Conservation (phyloP, 2,113 vertebrate species). For the Mustela nigripes region DNA sequence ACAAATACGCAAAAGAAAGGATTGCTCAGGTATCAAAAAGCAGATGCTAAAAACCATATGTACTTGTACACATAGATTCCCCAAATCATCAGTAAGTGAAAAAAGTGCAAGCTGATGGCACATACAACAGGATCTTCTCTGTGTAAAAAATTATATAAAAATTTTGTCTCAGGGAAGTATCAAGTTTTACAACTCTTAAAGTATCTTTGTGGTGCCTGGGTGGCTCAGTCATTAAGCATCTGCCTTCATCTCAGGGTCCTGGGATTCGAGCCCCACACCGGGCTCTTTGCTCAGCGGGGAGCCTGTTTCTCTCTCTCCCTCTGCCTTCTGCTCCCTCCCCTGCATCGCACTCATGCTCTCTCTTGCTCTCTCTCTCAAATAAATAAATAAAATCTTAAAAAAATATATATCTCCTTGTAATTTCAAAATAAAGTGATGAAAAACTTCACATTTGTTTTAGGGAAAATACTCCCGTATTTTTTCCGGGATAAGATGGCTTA, state of each 20-base stretch:
- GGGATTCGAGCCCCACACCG: no score
- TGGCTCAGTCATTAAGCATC: no score
- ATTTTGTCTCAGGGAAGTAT: not conserved
- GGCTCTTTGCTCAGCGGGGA: no score
- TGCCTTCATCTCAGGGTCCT: no score
- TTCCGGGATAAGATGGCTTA: not conserved
- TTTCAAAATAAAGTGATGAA: constrained; percentile 33
- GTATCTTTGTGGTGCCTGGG: no score
- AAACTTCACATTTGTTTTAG: not conserved
- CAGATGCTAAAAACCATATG: not conserved
- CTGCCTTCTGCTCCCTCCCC: no score
- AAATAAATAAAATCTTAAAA: no score
- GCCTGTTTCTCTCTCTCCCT: no score
- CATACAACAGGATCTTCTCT: not conserved
- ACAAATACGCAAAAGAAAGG: not conserved
- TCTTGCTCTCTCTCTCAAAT: no score
- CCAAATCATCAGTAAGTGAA: not conserved
- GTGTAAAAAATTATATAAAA: not conserved
- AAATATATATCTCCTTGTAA: not conserved
- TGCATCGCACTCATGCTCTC: no score
- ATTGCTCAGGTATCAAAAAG: not conserved
- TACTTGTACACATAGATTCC: not conserved
- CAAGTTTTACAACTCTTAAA: not conserved
- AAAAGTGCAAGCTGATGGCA: not conserved
- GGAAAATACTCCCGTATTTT: not conserved